These are phyloP conservation scores for Lepidothrix coronata DNA, from an alignment of 2,113 vertebrate genomes.

Conservation along the genomic window DNA sequence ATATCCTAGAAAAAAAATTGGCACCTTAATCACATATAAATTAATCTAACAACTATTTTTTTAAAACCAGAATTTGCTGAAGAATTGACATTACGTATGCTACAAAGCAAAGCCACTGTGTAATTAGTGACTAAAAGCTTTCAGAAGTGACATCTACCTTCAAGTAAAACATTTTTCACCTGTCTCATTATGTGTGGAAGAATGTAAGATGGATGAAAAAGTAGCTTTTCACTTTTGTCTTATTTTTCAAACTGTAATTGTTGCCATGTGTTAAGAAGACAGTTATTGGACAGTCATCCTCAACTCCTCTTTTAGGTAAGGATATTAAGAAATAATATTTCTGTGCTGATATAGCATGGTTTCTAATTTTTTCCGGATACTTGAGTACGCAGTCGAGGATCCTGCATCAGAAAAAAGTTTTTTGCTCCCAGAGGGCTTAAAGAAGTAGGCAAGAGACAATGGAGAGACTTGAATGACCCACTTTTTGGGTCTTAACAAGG, in stretches of 20 bases:
- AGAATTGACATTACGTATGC: background rate
- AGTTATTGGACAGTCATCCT: background rate
- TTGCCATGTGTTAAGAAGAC: background rate
- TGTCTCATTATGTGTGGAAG: constrained; percentile 8
- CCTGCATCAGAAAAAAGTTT: background rate
- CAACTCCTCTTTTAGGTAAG: background rate
- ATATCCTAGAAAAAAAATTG: background rate
- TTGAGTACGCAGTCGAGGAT: background rate
- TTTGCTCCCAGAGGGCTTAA: background rate
- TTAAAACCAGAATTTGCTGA: background rate
- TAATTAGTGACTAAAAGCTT: constrained; percentile 30
- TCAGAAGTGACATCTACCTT: constrained; percentile 10
- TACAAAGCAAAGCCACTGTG: constrained; percentile 3
- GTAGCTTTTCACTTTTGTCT: background rate
- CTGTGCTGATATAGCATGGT: background rate
- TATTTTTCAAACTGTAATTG: background rate
- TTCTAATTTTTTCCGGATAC: background rate
- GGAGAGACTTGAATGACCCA: background rate
- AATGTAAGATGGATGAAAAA: background rate
- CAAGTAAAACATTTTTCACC: constrained; percentile 45
- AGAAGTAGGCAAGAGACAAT: background rate
- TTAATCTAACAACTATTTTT: background rate
- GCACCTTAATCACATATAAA: background rate
- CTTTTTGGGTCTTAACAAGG: background rate
- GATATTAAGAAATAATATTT: background rate